Conservation (phyloP, 2,888 invertebrate genomes). For the Meloe dianella region DNA sequence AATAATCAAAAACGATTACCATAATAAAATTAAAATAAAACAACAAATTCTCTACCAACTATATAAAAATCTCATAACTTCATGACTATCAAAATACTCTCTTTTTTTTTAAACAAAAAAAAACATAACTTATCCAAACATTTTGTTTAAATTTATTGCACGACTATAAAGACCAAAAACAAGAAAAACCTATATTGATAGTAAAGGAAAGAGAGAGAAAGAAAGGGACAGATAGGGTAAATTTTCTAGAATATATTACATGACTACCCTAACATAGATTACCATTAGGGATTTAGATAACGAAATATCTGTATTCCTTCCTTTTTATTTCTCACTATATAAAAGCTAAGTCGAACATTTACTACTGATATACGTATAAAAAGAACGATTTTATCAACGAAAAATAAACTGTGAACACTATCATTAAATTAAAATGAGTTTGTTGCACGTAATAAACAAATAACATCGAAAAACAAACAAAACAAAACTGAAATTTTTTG, state of each 20-base stretch:
- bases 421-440: neutral
- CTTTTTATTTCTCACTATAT: neutral
- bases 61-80: too few species aligned
- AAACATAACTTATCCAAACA: neutral
- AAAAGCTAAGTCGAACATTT: neutral
- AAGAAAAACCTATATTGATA: neutral
- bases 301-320: neutral
- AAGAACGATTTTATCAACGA: neutral
- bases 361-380: neutral
- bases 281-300: constrained; percentile 10
- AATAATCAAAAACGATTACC: too few species aligned
- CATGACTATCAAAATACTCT: too few species aligned
- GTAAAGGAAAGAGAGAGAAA: neutral
- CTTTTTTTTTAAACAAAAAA: neutral
- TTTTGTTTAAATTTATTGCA: neutral
- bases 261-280: constrained; percentile 6
- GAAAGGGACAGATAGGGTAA: neutral
- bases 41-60: too few species aligned
- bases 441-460: neutral
- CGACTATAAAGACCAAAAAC: neutral
- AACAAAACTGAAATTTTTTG: too few species aligned
- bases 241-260: constrained; percentile 2
- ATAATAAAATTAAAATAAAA: too few species aligned
- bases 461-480: neutral
- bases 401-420: neutral